Percentiles rank a stretch among this genome's conserved stretches.
These are phyloP conservation scores for Chiloscyllium punctatum DNA, from an alignment of 2,797 vertebrate species.

Conservation along the genomic window DNA sequence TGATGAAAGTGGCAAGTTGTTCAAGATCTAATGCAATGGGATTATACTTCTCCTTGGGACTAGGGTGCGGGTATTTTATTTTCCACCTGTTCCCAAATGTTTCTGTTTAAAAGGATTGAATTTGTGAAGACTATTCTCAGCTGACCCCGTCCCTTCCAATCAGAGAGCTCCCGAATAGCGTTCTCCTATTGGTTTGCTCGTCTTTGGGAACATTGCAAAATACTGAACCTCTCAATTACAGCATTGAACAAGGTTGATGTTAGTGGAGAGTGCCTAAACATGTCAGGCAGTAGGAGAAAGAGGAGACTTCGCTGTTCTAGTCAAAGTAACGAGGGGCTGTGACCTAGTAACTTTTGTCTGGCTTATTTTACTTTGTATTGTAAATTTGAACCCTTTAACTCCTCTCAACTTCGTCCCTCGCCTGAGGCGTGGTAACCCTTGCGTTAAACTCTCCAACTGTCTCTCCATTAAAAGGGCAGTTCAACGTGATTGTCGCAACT, in stretches of 20 bases:
- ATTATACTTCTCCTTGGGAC: not conserved
- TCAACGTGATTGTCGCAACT: too few relatives aligned
- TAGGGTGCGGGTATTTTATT: not conserved
- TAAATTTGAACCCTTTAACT: not conserved
- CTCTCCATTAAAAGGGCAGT: too few relatives aligned
- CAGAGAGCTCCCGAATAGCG: not conserved
- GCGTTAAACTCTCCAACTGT: too few relatives aligned
- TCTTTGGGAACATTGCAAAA: too few relatives aligned
- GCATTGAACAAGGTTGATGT: not conserved
- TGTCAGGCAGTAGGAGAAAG: slow-evolving; percentile 12
- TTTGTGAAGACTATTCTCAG: not conserved
- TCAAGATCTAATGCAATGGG: not conserved
- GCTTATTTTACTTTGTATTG: not conserved
- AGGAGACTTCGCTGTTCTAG: not conserved
- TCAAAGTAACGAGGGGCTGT: not conserved
- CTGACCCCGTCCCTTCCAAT: not conserved
- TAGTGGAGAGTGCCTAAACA: not conserved
- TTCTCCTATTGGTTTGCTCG: not conserved
- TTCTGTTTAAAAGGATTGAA: not conserved
- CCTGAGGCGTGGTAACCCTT: too few relatives aligned
- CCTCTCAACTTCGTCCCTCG: too few relatives aligned
- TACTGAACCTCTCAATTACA: too few relatives aligned
- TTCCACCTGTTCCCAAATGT: not conserved
- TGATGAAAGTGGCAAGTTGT: too few relatives aligned
- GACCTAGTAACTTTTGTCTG: not conserved